Conservation (phyloP, 2,113 vertebrate species). For the Martes martes region DNA sequence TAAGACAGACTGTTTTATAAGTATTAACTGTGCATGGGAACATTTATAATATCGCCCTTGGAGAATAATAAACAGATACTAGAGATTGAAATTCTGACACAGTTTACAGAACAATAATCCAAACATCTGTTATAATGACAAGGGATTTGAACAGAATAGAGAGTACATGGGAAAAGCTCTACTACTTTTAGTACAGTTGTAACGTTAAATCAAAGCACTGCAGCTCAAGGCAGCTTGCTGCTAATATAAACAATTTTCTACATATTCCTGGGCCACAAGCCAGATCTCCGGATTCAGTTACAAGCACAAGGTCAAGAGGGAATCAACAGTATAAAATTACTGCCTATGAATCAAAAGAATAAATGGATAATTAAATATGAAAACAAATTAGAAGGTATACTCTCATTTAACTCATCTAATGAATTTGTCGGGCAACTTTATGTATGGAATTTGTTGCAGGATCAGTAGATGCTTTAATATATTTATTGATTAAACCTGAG, state of each 20-base stretch:
- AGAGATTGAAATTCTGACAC: constrained; percentile 94
- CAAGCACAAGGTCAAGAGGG: constrained; percentile 91
- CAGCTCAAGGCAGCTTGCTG: constrained; percentile 89
- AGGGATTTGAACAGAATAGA: constrained; percentile 91
- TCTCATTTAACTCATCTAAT: constrained; percentile 86
- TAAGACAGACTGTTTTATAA: constrained; percentile 83
- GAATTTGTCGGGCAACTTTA: constrained; percentile 81
- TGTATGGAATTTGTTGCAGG: constrained; percentile 70
- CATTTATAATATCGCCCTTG: constrained; percentile 90
- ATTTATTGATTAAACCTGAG: constrained; percentile 77
- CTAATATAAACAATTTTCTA: constrained; percentile 95
- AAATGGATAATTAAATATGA: constrained; percentile 89
- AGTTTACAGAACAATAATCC: constrained; percentile 97
- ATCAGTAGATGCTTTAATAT: constrained; percentile 74
- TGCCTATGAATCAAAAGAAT: constrained; percentile 89
- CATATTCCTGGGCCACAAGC: constrained; percentile 89
- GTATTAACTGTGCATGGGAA: constrained; percentile 88
- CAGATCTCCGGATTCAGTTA: constrained; percentile 87
- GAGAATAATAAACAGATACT: constrained; percentile 96
- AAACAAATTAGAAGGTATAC: constrained; percentile 85
- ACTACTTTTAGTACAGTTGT: constrained; percentile 90
- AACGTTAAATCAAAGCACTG: constrained; percentile 90
- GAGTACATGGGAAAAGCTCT: constrained; percentile 92
- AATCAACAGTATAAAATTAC: constrained; percentile 90
- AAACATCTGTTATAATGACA: constrained; percentile 98